Evolutionary conservation across 2,888 invertebrate species (phyloP), one percentile per base, ranked within the genome.

Genomic region (Tipula unca): DNA sequence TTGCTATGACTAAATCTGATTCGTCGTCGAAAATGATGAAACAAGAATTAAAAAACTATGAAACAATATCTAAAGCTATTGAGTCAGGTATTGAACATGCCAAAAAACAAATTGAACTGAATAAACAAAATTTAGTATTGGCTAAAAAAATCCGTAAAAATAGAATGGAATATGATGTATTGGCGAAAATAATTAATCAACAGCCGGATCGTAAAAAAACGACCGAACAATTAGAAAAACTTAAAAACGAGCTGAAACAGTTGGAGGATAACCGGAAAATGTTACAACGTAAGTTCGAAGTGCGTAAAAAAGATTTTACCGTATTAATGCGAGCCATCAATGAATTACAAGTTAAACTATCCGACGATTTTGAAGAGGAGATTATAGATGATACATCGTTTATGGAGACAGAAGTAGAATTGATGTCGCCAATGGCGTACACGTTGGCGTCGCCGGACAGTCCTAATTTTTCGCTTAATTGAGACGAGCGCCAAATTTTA

Each of bases 91-190:
- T 98, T 88, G 94, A 94, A 87, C 92, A 94, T 85, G 97, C 97
- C 0, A 95, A 96, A 89, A 92, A 92, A 14, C 95, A 96, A 87
- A 97, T 98, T 87, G 94, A 95, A 87, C 94, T 94, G 86, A 96
- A 96, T 86, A 97, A 98, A 91, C 91, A 92, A 6, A 96, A 96
- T 88, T 91, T 98, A 6, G 93, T 94, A 82, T 93, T 95, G 88
- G 97, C 97, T 0, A 97, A 97, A 89, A 94, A 95, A 87, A 95
- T 97, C 32, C 93, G 98, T 14, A 96, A 97, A 89, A 97, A 98
- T 90, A 93, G 96, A 88, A 95, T 96, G 91, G 98, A 98, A 90
- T 98, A 98, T 91, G 98, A 98, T 92, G 95, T 97, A 13, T 89
- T 98, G 69, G 98, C 98, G 0, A 96, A 97, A 90, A 94, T 97